These are phyloP conservation scores for Chelmon rostratus DNA, from an alignment of 2,797 vertebrate genomes.

Conservation along the genomic window DNA sequence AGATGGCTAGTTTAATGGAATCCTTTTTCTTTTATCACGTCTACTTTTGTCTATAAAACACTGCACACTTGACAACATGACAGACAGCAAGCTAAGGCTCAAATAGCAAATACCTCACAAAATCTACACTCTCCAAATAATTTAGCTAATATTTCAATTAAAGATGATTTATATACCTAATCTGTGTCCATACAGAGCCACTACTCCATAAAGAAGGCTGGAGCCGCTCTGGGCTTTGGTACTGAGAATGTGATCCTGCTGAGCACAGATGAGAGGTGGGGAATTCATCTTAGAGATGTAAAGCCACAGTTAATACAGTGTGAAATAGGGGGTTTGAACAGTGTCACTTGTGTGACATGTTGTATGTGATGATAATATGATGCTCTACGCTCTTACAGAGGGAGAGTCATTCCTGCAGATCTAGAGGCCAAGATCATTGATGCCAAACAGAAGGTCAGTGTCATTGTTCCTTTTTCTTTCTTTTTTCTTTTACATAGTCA, in stretches of 20 bases:
- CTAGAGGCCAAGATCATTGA: slow-evolving; percentile 97
- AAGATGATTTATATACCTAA: background rate
- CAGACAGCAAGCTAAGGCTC: slow-evolving; percentile 4
- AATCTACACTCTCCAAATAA: background rate
- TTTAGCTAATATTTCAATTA: slow-evolving; percentile 2
- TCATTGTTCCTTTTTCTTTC: background rate
- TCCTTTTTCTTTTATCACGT: slow-evolving; percentile 30
- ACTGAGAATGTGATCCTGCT: slow-evolving; percentile 96
- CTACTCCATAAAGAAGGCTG: slow-evolving; percentile 99
- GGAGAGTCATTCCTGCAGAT: slow-evolving; percentile 97
- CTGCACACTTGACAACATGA: slow-evolving; percentile 14
- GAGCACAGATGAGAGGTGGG: slow-evolving; percentile 94
- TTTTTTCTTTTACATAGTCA: too few relatives aligned
- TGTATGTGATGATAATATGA: slow-evolving; percentile 8
- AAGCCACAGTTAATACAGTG: background rate
- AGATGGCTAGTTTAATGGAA: slow-evolving; percentile 31
- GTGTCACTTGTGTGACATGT: background rate
- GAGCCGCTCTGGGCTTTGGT: slow-evolving; percentile 97
- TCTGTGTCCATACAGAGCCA: slow-evolving; percentile 89
- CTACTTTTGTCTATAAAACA: slow-evolving; percentile 30
- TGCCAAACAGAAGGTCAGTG: slow-evolving; percentile 93
- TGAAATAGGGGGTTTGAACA: too few relatives aligned
- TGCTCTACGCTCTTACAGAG: slow-evolving; percentile 83
- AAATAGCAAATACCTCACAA: slow-evolving; percentile 9
- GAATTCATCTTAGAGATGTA: background rate